These are phyloP conservation scores for Pemphigus obesinymphae DNA, from an alignment of 1,140 invertebrate species.

Conservation along the genomic window DNA sequence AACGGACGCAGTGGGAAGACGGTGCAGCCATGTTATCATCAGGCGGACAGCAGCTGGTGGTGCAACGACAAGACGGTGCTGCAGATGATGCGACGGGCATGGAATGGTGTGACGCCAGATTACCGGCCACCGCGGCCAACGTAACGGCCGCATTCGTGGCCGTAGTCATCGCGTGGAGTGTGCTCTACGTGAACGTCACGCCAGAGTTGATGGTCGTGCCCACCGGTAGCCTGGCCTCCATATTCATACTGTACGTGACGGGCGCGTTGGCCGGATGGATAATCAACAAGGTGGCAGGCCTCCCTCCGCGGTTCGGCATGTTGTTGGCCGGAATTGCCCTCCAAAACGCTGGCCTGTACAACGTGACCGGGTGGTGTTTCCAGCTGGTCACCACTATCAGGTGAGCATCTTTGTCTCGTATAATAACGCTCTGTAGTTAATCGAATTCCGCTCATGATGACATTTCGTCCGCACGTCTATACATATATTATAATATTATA, in stretches of 20 bases:
- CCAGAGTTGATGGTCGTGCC: constrained; percentile 38
- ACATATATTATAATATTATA: no score
- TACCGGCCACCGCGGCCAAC: constrained; percentile 27
- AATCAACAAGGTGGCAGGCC: constrained; percentile 38
- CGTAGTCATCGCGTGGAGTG: constrained; percentile 35
- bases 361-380: constrained; percentile 43
- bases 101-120: not conserved
- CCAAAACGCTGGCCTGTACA: constrained; percentile 46
- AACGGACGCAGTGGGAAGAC: not conserved
- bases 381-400: not conserved
- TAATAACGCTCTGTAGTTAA: no score
- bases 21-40: not conserved
- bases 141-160: constrained; percentile 4
- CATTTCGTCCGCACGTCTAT: no score
- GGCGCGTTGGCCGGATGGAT: constrained; percentile 17
- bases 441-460: no score
- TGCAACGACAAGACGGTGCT: not conserved
- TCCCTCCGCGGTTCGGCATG: constrained; percentile 48
- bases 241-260: constrained; percentile 44
- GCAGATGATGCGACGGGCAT: not conserved
- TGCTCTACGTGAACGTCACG: constrained; percentile 31
- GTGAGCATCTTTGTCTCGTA: no score
- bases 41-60: not conserved
- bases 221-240: constrained; percentile 42
- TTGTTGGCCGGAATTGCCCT: constrained; percentile 47